Conservation (phyloP, 2,888 invertebrate genomes). For the Ormia ochracea region DNA sequence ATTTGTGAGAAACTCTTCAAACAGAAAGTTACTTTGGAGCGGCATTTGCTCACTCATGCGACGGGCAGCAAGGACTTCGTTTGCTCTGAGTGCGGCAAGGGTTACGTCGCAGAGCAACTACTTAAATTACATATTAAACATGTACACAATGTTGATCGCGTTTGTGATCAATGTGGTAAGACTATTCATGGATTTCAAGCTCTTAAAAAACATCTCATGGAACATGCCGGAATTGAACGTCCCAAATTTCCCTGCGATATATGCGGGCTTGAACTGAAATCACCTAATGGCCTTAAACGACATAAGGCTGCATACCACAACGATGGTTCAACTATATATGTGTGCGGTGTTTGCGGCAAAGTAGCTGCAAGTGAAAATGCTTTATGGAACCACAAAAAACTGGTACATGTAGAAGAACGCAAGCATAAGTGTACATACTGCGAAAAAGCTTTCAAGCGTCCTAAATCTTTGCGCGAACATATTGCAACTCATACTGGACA, state of each 20-base stretch:
- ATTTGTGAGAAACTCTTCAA: slow-evolving; percentile 64
- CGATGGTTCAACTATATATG: slow-evolving; percentile 58
- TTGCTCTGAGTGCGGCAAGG: slow-evolving; percentile 66
- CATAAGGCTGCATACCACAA: slow-evolving; percentile 66
- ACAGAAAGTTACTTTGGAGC: slow-evolving; percentile 54
- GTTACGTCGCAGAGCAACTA: slow-evolving; percentile 50
- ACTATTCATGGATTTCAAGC: slow-evolving; percentile 59
- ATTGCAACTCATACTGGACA: slow-evolving; percentile 68
- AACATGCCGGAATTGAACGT: slow-evolving; percentile 60
- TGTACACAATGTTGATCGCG: slow-evolving; percentile 60
- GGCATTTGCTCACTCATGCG: slow-evolving; percentile 64
- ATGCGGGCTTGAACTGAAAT: slow-evolving; percentile 63
- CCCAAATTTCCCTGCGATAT: slow-evolving; percentile 61
- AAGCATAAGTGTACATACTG: slow-evolving; percentile 65
- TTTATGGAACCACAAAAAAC: slow-evolving; percentile 64
- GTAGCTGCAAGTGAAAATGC: slow-evolving; percentile 64
- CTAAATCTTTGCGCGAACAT: slow-evolving; percentile 65
- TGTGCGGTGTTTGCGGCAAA: slow-evolving; percentile 66
- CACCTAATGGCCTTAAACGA: slow-evolving; percentile 61
- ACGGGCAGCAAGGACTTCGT: slow-evolving; percentile 60
- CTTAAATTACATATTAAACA: slow-evolving; percentile 62
- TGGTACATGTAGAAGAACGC: slow-evolving; percentile 65
- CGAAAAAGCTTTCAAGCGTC: slow-evolving; percentile 66
- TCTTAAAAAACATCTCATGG: slow-evolving; percentile 58
- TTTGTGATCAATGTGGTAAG: slow-evolving; percentile 64